These are phyloP conservation scores for Brachyhypopomus gauderio DNA, from an alignment of 2,113 vertebrate genomes.

Conservation along the genomic window DNA sequence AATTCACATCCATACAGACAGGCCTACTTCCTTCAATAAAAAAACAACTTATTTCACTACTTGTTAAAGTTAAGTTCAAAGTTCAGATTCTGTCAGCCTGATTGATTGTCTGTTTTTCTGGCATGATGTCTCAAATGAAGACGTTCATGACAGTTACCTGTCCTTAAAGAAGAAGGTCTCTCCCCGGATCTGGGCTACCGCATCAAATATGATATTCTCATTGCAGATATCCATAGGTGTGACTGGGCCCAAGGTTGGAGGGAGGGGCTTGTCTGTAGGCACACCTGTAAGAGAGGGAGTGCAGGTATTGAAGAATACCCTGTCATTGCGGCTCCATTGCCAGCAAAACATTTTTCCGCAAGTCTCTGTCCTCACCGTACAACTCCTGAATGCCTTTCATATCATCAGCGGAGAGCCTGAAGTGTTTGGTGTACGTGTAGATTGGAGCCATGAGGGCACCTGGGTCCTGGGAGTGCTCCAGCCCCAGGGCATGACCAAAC, in stretches of 20 bases:
- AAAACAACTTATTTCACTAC: too few relatives aligned
- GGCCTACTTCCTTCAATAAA: too few relatives aligned
- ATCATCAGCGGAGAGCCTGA: constrained; percentile 90
- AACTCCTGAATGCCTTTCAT: constrained; percentile 94
- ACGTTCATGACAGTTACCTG: constrained; percentile 74
- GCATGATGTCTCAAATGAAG: background rate
- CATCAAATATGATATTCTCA: constrained; percentile 88
- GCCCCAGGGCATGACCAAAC: constrained; percentile 94
- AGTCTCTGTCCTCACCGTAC: constrained; percentile 78
- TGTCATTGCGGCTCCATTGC: too few relatives aligned
- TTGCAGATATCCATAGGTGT: constrained; percentile 91
- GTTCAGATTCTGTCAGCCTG: too few relatives aligned
- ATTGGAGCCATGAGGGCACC: constrained; percentile 95
- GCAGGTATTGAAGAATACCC: too few relatives aligned
- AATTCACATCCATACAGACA: background rate
- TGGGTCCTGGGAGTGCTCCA: constrained; percentile 95
- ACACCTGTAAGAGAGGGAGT: constrained; percentile 69
- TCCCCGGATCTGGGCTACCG: constrained; percentile 89
- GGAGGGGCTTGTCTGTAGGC: constrained; percentile 75
- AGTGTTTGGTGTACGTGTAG: constrained; percentile 94
- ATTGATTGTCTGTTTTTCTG: too few relatives aligned
- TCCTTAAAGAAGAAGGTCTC: constrained; percentile 98
- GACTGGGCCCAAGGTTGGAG: constrained; percentile 89
- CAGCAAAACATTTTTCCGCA: background rate
- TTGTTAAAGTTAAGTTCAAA: too few relatives aligned